Evolutionary conservation across 1,140 invertebrate genomes (phyloP), one percentile per base, ranked within the genome.

Genomic region (Pogonomyrmex californicus): DNA sequence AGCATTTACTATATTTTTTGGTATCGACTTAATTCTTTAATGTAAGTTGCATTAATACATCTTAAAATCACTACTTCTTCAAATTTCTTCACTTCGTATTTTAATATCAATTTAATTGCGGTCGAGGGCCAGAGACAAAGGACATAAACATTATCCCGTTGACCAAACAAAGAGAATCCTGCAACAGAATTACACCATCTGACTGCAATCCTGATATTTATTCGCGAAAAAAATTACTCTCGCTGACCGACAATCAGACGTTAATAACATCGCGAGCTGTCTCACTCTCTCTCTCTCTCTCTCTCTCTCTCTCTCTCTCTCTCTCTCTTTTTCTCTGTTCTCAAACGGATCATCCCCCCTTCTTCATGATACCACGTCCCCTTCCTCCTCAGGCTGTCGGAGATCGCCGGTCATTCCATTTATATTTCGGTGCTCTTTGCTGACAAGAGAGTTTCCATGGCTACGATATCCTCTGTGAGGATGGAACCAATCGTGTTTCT

Each of bases 401-500:
- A 68, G 65, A 79, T 68, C 78, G 75, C 77, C 68, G 86, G 82
- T 88, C 44, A 54, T 87, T 62, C 82, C 82, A 82, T 88, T 88
- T 89, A 92, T 91, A 92, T 91, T 92, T 91, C 65, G 62, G 75
- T 88, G 54, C 54, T 71, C 77, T 71, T 49, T 75, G 38, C 54
- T 81, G 85, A 73, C 51, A 86, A 81, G 58, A 83, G 56, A 86
- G 93, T 93, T 91, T 88, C 93, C 93, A 94, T 94, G 92, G 92
- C 90, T 92, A 94, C 92, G 90, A 91, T 93, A 89, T 91, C 92
- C 92, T 87, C 87, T 62, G 83, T 62, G 88, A 89, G 86, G 85
- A 91, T 49, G 65, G 91, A 87, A 93, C 93, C 93, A 93, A 94
- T 94, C 89, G 86, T 87, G 86, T 90, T 88, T n/a, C 85, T 90